phyloP scores from a whole-genome alignment of 2,797 vertebrate genomes.

The Crocidura indochinensis region DNA sequence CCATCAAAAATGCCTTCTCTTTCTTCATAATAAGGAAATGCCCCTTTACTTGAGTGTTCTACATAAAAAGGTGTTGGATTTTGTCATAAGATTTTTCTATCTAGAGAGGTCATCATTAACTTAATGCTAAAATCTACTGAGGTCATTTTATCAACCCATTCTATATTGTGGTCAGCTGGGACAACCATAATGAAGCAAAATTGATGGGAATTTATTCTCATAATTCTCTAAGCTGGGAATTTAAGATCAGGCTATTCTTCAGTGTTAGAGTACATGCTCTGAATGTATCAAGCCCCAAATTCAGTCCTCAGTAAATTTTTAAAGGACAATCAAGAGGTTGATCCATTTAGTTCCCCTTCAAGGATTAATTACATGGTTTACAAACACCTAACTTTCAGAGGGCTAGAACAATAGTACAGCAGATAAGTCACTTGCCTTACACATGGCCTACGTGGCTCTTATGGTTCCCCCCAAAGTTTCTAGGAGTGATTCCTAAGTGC shows the following conservation, averaged over 20 bases:
- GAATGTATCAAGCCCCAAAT: too few species aligned
- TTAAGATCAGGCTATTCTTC: background rate
- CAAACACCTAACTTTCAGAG: background rate
- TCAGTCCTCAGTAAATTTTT: too few species aligned
- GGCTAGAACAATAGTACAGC: too few species aligned
- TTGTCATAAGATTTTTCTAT: background rate
- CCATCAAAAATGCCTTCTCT: too few species aligned
- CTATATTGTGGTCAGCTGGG: background rate
- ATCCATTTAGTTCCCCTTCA: background rate
- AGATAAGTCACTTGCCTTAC: too few species aligned
- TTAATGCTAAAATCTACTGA: slow-evolving; percentile 25
- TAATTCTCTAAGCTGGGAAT: background rate
- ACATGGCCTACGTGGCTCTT: too few species aligned
- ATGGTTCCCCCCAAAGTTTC: too few species aligned
- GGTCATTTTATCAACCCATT: background rate
- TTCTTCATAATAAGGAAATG: background rate
- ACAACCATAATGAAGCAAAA: background rate
- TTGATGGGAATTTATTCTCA: slow-evolving; percentile 13
- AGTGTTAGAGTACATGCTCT: too few species aligned
- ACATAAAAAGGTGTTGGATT: background rate
- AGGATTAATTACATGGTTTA: background rate
- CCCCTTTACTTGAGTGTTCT: slow-evolving; percentile 14
- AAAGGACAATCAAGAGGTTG: background rate
- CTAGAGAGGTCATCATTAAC: slow-evolving; percentile 29
- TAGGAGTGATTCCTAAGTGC: too few species aligned